phyloP scores from a whole-genome alignment of 1,140 invertebrate species.

The Achatina immaculata region DNA sequence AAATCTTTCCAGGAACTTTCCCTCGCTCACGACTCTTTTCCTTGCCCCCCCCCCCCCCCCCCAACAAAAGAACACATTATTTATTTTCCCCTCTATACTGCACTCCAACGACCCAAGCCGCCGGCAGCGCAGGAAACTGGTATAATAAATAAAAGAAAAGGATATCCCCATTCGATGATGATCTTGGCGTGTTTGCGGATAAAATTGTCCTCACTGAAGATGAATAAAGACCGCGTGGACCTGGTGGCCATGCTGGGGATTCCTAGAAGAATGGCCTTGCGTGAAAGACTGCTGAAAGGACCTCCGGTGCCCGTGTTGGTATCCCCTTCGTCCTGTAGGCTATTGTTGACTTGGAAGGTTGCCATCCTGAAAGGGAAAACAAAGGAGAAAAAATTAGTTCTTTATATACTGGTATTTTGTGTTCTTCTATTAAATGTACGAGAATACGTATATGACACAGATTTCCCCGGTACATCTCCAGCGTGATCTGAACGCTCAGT shows the following conservation, averaged over 20 bases:
- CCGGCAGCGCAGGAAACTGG: too few species aligned
- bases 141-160: constrained; percentile 77
- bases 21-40: too few species aligned
- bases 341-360: constrained; percentile 25
- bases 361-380: constrained; percentile 40
- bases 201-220: constrained; percentile 97
- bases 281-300: constrained; percentile 32
- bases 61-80: too few species aligned
- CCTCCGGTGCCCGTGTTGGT: constrained; percentile 3
- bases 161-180: constrained; percentile 99
- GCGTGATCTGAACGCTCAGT: too few species aligned
- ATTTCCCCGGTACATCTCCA: too few species aligned
- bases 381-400: constrained; percentile 13
- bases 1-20: too few species aligned
- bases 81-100: too few species aligned
- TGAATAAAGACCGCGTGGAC: constrained; percentile 83
- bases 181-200: constrained; percentile 97
- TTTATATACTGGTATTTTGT: too few species aligned
- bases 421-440: too few species aligned
- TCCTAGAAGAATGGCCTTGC: constrained; percentile 58
- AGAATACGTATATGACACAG: too few species aligned
- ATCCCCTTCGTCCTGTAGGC: constrained; percentile 17
- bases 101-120: too few species aligned
- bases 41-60: too few species aligned
- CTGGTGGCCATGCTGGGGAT: constrained; percentile 59